Evolutionary conservation across 2,113 vertebrate genomes (phyloP).

Genomic region (Aythya baeri): DNA sequence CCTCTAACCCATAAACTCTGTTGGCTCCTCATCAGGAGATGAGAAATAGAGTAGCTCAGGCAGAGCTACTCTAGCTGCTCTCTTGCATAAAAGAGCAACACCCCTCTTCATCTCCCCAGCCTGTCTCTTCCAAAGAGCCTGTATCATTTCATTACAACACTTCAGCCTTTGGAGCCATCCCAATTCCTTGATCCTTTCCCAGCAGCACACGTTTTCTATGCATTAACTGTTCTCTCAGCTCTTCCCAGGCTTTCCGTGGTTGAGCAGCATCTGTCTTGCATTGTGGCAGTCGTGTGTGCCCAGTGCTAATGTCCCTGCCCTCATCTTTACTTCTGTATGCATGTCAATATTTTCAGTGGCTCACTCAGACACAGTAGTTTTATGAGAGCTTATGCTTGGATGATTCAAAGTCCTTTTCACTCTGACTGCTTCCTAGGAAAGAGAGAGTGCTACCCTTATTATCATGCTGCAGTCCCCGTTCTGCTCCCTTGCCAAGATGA

Average conservation of each 20-base stretch:
- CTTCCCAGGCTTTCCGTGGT: not conserved
- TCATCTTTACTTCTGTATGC: not conserved
- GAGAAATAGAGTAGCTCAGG: not conserved
- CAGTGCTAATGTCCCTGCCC: not conserved
- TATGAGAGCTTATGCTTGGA: not conserved
- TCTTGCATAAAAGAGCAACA: not conserved
- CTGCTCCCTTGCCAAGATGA: not conserved
- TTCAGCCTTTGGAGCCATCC: not conserved
- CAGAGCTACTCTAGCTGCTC: not conserved
- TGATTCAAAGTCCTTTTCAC: not conserved
- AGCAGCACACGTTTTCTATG: fast-evolving
- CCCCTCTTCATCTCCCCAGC: not conserved
- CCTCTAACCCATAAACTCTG: not conserved
- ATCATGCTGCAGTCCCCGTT: not conserved
- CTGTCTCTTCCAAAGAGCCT: not conserved
- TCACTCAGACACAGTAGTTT: not conserved
- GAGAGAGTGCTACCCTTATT: not conserved
- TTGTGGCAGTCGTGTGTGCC: fast-evolving
- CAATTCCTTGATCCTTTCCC: not conserved
- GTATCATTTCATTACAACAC: not conserved
- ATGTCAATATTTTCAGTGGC: not conserved
- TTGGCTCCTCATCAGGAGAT: not conserved
- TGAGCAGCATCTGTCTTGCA: not conserved
- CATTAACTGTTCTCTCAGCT: not conserved
- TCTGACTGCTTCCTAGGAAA: not conserved